Conservation (phyloP, 1,140 invertebrate species). For the Bombus affinis region DNA sequence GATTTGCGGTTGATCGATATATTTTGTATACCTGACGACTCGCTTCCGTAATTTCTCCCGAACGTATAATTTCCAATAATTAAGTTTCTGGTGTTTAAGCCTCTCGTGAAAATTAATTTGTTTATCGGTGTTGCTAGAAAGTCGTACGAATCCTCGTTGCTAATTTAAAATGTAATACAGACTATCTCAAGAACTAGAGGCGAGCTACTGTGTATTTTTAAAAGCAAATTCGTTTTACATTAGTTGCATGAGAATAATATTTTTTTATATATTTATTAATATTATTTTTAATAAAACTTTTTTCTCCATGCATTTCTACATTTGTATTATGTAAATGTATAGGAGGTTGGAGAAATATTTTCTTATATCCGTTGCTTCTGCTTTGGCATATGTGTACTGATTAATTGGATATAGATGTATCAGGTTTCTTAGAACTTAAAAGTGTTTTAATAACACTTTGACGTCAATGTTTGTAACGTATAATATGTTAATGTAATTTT, state of each 20-base stretch:
- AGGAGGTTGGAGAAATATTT: too few relatives aligned
- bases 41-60: conserved; percentile 15
- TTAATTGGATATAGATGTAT: background rate
- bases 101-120: background rate
- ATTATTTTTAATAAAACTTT: too few relatives aligned
- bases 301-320: too few relatives aligned
- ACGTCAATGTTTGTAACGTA: background rate
- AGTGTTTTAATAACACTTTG: background rate
- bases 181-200: background rate
- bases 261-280: too few relatives aligned
- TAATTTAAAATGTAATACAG: background rate
- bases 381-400: background rate
- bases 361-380: background rate
- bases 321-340: too few relatives aligned
- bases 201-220: too few relatives aligned
- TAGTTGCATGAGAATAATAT: too few relatives aligned
- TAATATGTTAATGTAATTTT: too few relatives aligned
- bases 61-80: background rate
- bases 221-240: too few relatives aligned
- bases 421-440: background rate
- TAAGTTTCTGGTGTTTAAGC: background rate
- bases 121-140: background rate
- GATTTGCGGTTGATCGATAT: conserved; percentile 44
- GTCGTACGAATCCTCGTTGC: background rate
- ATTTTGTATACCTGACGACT: conserved; percentile 11